Evolutionary conservation across 1,140 invertebrate genomes (phyloP), one percentile per base, ranked within the genome.

Genomic region (Drosophila lowei): DNA sequence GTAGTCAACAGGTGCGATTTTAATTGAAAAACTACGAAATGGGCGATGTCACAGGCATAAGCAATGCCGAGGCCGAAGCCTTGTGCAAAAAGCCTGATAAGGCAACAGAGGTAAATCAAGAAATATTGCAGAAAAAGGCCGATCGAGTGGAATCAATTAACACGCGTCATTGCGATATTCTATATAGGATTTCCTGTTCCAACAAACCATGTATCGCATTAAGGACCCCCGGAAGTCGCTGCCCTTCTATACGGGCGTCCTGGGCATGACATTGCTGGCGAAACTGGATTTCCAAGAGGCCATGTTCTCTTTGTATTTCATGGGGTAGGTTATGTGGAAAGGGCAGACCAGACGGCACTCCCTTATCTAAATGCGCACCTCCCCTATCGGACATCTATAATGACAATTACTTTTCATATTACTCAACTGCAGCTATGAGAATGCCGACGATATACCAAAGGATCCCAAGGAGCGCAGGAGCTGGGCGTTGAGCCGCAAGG

Each of bases 201-300:
- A 98, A 93, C 97, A 99, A 94, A 98, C 97, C 7, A 99, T 99
- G 98, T 97, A 96, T 84, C 94, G 97, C 57, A 97, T 99, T 50
- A 98, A 98, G 91, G 97, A 99, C 91, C 97, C 97, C 1, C 94
- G 94, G 79, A 94, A 94, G 65, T 97, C 96, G 0, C 90, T 99
- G 38, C 95, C 97, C 28, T 99, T 99, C 91, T 99, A 99, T 91
- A 96, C 96, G 0, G 94, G 95, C 70, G 95, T 98, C 2, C 92
- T 99, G 4, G 98, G 98, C 13, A 98, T 99, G 97, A 95, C 94
- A 3, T 92, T 99, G 15, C 91, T 99, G 46, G 95, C 96, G 71
- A 97, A 98, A 90, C 90, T 97, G 4, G 97, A 99, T 90, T 98
- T 98, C 91, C 95, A 3, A 0, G 94, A 94, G 63, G 96, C 97